Percentiles rank a stretch among this genome's conserved stretches.
phyloP scores from a whole-genome alignment of 2,113 vertebrate species.

The Percopsis transmontana region DNA sequence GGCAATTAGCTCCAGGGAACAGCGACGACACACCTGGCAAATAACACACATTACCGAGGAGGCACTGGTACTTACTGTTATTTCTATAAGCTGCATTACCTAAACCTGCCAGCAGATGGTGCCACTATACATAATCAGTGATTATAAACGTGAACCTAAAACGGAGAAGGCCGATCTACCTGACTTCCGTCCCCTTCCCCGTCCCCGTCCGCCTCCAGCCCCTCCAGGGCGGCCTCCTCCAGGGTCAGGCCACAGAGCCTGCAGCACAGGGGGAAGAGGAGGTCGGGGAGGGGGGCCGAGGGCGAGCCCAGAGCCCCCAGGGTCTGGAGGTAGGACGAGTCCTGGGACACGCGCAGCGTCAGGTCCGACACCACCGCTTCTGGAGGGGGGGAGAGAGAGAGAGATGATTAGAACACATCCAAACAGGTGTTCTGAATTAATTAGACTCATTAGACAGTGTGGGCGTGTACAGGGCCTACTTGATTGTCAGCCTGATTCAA shows the following conservation, averaged over 20 bases:
- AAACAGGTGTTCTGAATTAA: too few relatives aligned
- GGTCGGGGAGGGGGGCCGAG: constrained; percentile 79
- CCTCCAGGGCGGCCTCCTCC: constrained; percentile 73
- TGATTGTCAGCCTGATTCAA: too few relatives aligned
- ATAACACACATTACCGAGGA: neutral
- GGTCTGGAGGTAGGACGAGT: constrained; percentile 53
- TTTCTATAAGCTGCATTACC: too few relatives aligned
- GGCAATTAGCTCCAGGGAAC: constrained; percentile 78
- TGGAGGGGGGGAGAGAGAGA: constrained; percentile 29
- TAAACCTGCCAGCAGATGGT: too few relatives aligned
- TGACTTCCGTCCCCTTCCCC: constrained; percentile 81
- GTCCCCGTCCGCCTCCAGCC: constrained; percentile 31
- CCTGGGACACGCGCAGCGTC: constrained; percentile 68
- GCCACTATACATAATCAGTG: too few relatives aligned
- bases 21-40: constrained; percentile 81
- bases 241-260: constrained; percentile 86
- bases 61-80: too few relatives aligned
- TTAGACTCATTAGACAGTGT: too few relatives aligned
- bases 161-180: constrained; percentile 61
- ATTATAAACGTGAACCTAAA: too few relatives aligned
- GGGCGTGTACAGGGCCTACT: too few relatives aligned
- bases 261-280: constrained; percentile 92
- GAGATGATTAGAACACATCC: neutral
- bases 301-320: constrained; percentile 54
- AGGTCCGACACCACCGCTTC: constrained; percentile 71